Base-by-base conservation (phyloP, 2,113 vertebrate genomes). In the Procavia capensis region DNA sequence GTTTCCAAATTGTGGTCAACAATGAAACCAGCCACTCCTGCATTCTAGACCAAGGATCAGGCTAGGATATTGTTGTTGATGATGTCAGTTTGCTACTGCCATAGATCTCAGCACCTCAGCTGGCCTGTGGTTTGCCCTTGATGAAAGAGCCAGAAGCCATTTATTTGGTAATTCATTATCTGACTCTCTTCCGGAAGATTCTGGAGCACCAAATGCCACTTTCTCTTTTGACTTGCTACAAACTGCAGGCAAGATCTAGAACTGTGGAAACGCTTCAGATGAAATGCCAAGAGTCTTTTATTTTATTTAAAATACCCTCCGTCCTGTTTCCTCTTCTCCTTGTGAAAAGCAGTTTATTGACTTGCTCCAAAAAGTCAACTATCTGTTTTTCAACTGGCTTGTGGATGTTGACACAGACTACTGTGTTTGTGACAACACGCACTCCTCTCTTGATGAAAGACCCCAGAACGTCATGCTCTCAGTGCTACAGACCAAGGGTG, bases 201-300 rank as follows among this genome's bases (percentile, higher is more conserved):
- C 74, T 74, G 91, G 47, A 88, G 92, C 45, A 88, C 68, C 61
- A 75, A 75, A 91, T 64, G 54, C 75, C 86, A 85, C 8, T 90
- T 95, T 96, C 54, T 88, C 24, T 63, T 80, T 70, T 84, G 25
- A 95, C 81, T 93, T 93, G 70, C 78, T 90, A 92, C 64, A 87
- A 93, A 95, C 63, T 0, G 0, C 61, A 92, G 80, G 92, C 59
- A 80, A 76, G 79, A 95, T 57, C 63, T 45, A 76, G 36, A 95
- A 83, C 31, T 74, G 20, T 29, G 68, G 41, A 85, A 88, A 91
- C 27, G 4, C 70, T 45, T 61, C 47, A 10, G 45, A 45, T 81
- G 57, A 90, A 72, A 88, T 66, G n/a, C 29, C 36, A n/a, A 85
- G 7, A 45, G 25, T 91, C 47, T 96, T 92, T 93, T 90, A 76